Conservation (phyloP, 2,888 invertebrate species). For the Chrysolina americana region DNA sequence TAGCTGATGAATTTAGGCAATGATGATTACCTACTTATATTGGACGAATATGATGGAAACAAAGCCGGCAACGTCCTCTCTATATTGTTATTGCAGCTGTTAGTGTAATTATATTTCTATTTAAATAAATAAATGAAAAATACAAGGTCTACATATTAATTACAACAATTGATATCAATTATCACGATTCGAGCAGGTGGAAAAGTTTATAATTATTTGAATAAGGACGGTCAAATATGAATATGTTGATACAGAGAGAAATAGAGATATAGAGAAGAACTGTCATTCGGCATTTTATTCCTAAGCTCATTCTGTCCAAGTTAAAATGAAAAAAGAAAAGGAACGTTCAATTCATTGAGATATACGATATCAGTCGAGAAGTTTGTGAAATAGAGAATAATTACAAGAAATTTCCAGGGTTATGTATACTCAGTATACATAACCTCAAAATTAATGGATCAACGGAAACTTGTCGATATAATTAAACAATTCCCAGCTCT, state of each 20-base stretch:
- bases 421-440: slow-evolving; percentile 38
- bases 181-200: slow-evolving; percentile 29
- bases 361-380: not conserved
- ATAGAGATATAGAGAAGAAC: slow-evolving; percentile 17
- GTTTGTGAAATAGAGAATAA: not conserved
- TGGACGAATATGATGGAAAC: too few relatives aligned
- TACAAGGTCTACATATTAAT: slow-evolving; percentile 28
- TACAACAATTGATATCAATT: slow-evolving; percentile 5
- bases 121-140: not conserved
- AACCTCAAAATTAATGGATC: slow-evolving; percentile 55
- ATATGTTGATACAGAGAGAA: too few relatives aligned
- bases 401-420: not conserved
- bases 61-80: too few relatives aligned
- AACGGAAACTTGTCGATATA: slow-evolving; percentile 52
- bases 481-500: slow-evolving; percentile 56
- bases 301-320: not conserved
- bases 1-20: too few relatives aligned
- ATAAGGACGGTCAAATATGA: slow-evolving; percentile 27
- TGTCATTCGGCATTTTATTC: slow-evolving; percentile 6
- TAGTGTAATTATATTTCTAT: too few relatives aligned
- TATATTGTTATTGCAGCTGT: too few relatives aligned
- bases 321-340: not conserved
- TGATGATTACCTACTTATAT: too few relatives aligned
- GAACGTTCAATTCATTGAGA: not conserved
- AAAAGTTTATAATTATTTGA: slow-evolving; percentile 3